Evolutionary conservation across 2,113 vertebrate species (phyloP), one percentile per base, ranked within the genome.

Genomic region (Lamprotornis superbus): DNA sequence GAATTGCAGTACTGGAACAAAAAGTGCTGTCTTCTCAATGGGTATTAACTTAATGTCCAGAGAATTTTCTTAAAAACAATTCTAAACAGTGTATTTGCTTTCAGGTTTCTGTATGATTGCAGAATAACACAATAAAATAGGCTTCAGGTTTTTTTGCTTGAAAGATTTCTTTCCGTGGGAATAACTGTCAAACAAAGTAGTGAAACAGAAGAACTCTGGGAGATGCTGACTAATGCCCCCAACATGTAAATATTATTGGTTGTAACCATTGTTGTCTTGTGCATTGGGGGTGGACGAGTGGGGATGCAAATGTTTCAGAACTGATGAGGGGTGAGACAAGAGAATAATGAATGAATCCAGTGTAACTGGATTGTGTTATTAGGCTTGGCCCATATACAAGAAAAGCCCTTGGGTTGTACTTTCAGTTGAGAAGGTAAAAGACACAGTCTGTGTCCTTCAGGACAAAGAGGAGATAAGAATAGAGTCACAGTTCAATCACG

Each of bases 101-200:
- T 82, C 40, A 60, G 5, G 8, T 63, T 76, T 61, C 28, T 42
- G 64, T 39, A 13, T 81, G 35, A 12, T n/a, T 89, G 39, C 53
- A 79, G 57, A 85, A 25, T 47, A 64, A 39, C 4, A 11, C 47
- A 25, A 28, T 65, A 44, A 87, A 71, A 25, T 37, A 40, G 78
- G 7, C 13, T 56, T 79, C 10, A 2, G 0, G 0, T 22, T 35
- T 63, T 68, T 39, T 11, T 23, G 3, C 60, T 69, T 67, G 68
- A 44, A 70, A 67, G 2, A 30, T 57, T 42, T 42, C 24, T 35
- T 71, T 87, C 33, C 12, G 5, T 21, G 37, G 52, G 15, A 83
- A 5, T 64, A 88, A 15, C 42, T 55, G 24, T 19, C 31, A 49
- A 47, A 60, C 23, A 39, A 63, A 83, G 37, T 11, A 40, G 20